Conservation (phyloP, 2,797 vertebrate genomes). For the Vultur gryphus region DNA sequence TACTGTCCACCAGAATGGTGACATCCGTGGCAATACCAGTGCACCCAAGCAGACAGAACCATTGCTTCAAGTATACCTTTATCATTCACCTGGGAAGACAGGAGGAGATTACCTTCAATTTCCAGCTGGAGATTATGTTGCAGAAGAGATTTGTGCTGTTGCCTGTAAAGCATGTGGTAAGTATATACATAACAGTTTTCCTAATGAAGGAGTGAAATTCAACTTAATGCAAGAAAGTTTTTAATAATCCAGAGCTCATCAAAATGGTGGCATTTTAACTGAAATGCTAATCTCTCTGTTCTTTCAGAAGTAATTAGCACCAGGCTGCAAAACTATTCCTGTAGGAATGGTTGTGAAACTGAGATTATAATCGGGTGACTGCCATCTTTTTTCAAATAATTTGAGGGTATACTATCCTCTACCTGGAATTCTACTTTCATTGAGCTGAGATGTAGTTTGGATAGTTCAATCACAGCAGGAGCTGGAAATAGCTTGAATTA, state of each 20-base stretch:
- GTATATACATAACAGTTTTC: background rate
- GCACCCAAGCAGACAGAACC: conserved; percentile 51
- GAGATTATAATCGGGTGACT: background rate
- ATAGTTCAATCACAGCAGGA: background rate
- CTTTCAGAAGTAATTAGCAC: background rate
- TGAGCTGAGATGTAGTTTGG: background rate
- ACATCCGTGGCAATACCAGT: conserved; percentile 42
- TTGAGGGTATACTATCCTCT: background rate
- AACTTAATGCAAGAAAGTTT: background rate
- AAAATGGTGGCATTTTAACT: background rate
- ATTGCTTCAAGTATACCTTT: conserved; percentile 83
- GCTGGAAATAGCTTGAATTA: background rate
- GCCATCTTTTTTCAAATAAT: background rate
- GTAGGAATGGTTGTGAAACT: background rate
- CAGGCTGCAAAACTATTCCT: background rate
- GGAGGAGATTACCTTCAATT: conserved; percentile 76
- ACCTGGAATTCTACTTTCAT: background rate
- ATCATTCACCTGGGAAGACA: conserved; percentile 75
- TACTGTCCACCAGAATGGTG: conserved; percentile 68
- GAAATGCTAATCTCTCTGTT: background rate
- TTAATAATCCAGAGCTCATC: background rate
- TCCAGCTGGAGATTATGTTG: conserved; percentile 83
- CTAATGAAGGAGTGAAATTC: background rate
- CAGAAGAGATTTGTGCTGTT: conserved; percentile 87
- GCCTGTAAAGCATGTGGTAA: conserved; percentile 91